Percentiles rank a stretch among this genome's conserved stretches.
phyloP scores from a whole-genome alignment of 2,888 invertebrate genomes.

The Microctonus brassicae region DNA sequence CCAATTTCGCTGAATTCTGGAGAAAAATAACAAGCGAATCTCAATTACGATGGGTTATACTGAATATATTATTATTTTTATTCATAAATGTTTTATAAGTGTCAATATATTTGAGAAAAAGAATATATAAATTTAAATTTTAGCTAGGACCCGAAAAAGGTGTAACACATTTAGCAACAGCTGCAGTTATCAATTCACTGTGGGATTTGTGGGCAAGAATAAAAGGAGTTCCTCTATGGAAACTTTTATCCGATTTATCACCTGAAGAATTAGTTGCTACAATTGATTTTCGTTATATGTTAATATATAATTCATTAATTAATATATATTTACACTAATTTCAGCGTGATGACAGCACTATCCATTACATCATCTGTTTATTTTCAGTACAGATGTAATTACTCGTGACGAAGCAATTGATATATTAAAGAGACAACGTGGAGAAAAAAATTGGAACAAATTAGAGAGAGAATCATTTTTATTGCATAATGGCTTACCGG shows the following conservation, averaged over 20 bases:
- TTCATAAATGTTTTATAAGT: neutral
- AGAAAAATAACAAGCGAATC: constrained; percentile 86
- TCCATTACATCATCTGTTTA: neutral
- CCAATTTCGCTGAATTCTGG: constrained; percentile 86
- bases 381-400: constrained; percentile 83
- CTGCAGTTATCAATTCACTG: constrained; percentile 89
- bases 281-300: constrained; percentile 86
- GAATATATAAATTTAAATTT: constrained; percentile 27
- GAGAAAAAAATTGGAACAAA: constrained; percentile 69
- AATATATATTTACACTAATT: neutral
- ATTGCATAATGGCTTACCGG: constrained; percentile 81
- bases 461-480: constrained; percentile 76
- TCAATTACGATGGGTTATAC: constrained; percentile 94
- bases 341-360: neutral
- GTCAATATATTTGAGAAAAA: neutral
- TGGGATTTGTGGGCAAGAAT: constrained; percentile 94
- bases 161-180: constrained; percentile 87
- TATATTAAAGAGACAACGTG: constrained; percentile 75
- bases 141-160: constrained; percentile 94
- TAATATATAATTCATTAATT: constrained; percentile 37
- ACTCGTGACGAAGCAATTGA: constrained; percentile 85
- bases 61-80: constrained; percentile 3
- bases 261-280: constrained; percentile 88
- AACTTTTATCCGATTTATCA: constrained; percentile 83
- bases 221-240: constrained; percentile 90